Evolutionary conservation across 2,797 vertebrate genomes (phyloP).

Genomic region (Petrocephalus sullivani): DNA sequence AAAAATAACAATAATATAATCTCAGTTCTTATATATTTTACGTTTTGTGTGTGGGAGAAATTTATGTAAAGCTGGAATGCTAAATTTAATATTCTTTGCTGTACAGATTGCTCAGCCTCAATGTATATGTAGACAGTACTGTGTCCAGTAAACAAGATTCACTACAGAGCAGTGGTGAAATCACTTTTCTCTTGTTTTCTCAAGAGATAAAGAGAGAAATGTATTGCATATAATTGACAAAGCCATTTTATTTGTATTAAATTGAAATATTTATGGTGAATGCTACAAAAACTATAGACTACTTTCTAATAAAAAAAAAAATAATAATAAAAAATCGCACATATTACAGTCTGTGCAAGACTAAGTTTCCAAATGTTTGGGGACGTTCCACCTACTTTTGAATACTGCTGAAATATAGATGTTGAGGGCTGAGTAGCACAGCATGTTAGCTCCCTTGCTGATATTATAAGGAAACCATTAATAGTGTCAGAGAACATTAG

Average conservation of each 20-base stretch:
- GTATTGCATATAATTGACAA: neutral
- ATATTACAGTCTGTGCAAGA: conserved; percentile 45
- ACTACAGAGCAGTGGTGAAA: neutral
- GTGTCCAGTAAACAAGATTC: neutral
- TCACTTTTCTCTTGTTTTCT: neutral
- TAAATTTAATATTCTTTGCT: neutral
- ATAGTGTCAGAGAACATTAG: conserved; percentile 72
- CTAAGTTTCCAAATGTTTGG: conserved; percentile 39
- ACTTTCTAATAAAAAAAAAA: conserved; percentile 15
- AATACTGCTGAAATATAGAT: conserved; percentile 73
- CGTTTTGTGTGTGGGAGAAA: neutral
- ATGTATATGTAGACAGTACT: neutral
- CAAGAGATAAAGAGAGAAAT: neutral
- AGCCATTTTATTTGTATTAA: neutral
- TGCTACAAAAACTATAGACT: neutral
- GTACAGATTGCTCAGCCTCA: neutral
- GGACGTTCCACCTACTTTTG: conserved; percentile 49
- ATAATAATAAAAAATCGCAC: conserved; percentile 26
- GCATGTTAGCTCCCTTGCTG: conserved; percentile 67
- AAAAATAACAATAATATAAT: neutral
- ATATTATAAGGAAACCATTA: conserved; percentile 73
- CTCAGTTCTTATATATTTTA: neutral
- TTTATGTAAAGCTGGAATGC: neutral
- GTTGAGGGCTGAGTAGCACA: conserved; percentile 62
- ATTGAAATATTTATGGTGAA: neutral